Conservation (phyloP, 2,113 vertebrate species). For the Leucoraja erinaceus region DNA sequence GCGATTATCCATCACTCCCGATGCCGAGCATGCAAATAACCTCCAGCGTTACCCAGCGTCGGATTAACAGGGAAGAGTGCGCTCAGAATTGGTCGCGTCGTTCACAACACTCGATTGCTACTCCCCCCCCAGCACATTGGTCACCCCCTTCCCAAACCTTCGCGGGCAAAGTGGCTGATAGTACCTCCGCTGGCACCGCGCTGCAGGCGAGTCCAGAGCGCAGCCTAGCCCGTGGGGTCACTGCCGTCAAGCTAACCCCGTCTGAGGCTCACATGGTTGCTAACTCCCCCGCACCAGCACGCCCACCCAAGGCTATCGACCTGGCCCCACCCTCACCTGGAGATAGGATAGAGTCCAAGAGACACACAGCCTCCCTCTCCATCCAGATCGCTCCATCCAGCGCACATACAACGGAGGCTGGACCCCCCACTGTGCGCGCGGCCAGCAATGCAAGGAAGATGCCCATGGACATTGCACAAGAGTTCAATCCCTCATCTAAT, state of each 20-base stretch:
- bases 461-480: constrained; percentile 57
- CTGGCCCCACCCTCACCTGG: constrained; percentile 48
- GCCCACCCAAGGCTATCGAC: constrained; percentile 46
- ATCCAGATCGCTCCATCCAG: constrained; percentile 63
- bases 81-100: constrained; percentile 57
- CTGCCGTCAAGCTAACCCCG: constrained; percentile 72
- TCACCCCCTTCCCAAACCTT: constrained; percentile 51
- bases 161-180: constrained; percentile 44
- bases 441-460: constrained; percentile 58
- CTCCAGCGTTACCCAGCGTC: constrained; percentile 43
- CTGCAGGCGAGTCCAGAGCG: constrained; percentile 57
- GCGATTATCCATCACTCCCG: constrained; percentile 40
- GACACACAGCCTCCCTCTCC: constrained; percentile 69
- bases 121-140: constrained; percentile 59
- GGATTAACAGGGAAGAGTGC: constrained; percentile 49
- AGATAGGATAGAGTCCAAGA: constrained; percentile 50
- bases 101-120: constrained; percentile 62
- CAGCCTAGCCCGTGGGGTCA: constrained; percentile 67
- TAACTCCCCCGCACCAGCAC: constrained; percentile 42
- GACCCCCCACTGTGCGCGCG: constrained; percentile 57
- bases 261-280: constrained; percentile 47
- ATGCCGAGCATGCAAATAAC: constrained; percentile 31
- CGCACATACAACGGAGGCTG: constrained; percentile 51
- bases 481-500: constrained; percentile 52
- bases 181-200: constrained; percentile 48